Base-by-base conservation (phyloP, 2,113 vertebrate species). In the Symphodus melops region DNA sequence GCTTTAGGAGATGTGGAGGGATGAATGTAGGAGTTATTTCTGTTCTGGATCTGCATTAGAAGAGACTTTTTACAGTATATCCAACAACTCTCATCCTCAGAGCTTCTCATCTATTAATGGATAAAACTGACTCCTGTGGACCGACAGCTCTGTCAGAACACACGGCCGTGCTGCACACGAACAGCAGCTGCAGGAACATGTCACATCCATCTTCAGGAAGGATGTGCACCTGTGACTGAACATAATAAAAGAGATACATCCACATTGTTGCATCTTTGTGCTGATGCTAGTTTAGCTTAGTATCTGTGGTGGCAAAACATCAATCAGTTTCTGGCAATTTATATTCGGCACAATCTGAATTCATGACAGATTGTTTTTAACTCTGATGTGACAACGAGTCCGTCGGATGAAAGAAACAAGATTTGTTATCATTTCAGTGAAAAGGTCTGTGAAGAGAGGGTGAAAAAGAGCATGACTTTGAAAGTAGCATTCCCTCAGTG, bases 241-340 rank as follows among this genome's bases (percentile, higher is more conserved):
- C 39, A 80, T 33, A 33, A 4, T 62, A 41, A 73, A 63, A 23
- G 52, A 58, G 25, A 21, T 16, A 10, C 39, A 23, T 19, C 60
- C n/a, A 19, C 28, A 16, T 56, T 37, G 37, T 28, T 12, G 17
- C 21, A 33, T 33, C 37, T n/a, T 68, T 37, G 52, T 46, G 33
- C 55, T 21, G 17, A 68, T 56, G 60, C 57, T 56, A 19, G 9
- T 63, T 68, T 17, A 67, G 60, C 65, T 66, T 21, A 73, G n/a
- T 55, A 37, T 20, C 20, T 48, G 37, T 5, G 25, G 21, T 41
- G 54, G 8, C 48, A 51, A 9, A 3, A 25, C 36, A 53, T 23
- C 25, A 46, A 8, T 46, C 11, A 46, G 19, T n/a, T 61, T 33
- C 28, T 33, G 28, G 28, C 28, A 25, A n/a, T 20, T 49, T 8